Evolutionary conservation across 2,888 invertebrate genomes (phyloP).

Genomic region (Agrypnus murinus): DNA sequence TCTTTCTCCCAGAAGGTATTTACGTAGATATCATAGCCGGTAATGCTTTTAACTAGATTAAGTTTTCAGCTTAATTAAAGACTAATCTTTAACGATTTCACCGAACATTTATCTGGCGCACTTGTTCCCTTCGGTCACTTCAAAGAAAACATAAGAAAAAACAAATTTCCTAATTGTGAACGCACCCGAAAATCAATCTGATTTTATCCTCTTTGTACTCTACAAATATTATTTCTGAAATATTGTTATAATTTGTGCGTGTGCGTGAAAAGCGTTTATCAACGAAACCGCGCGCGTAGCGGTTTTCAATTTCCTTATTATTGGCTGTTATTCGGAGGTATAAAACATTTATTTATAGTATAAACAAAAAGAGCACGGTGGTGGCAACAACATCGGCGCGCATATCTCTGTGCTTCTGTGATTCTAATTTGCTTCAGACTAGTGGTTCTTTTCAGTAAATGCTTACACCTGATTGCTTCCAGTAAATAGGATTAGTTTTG

Average conservation of each 20-base stretch:
- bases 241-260: no score
- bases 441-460: constrained; percentile 21
- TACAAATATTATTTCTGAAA: not conserved
- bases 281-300: no score
- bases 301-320: constrained; percentile 15
- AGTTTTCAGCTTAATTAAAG: constrained; percentile 2
- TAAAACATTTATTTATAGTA: constrained; percentile 18
- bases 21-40: constrained; percentile 13
- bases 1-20: no score
- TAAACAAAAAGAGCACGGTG: constrained; percentile 10
- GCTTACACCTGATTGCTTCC: constrained; percentile 29
- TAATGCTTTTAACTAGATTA: constrained; percentile 27
- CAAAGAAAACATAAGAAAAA: no score
- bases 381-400: not conserved
- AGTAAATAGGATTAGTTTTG: constrained; percentile 29
- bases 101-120: not conserved
- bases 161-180: no score
- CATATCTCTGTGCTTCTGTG: not conserved
- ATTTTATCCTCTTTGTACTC: not conserved
- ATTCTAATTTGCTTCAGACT: constrained; percentile 23
- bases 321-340: constrained; percentile 8
- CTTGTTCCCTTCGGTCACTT: not conserved
- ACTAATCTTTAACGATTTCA: not conserved
- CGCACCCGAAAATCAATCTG: not conserved
- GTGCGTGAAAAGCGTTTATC: no score